These are phyloP conservation scores for Exephanes ischioxanthus DNA, from an alignment of 2,888 invertebrate species.

Conservation along the genomic window DNA sequence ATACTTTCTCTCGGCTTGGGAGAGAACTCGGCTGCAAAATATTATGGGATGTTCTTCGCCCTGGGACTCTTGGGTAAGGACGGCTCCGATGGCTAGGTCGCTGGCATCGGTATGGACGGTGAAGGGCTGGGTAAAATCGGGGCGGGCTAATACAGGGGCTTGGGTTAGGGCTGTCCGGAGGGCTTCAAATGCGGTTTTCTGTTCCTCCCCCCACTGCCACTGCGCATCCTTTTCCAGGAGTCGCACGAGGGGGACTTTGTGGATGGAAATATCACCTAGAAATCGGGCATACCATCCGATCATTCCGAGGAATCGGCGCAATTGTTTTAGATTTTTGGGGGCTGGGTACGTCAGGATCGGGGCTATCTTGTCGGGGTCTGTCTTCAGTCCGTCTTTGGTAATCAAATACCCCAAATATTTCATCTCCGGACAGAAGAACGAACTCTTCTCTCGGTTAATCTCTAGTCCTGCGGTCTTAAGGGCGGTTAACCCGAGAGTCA, in stretches of 20 bases:
- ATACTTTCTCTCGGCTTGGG: conserved; percentile 1
- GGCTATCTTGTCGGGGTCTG: neutral
- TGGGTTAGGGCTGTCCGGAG: neutral
- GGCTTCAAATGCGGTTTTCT: conserved; percentile 26
- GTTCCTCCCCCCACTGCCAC: conserved; percentile 36
- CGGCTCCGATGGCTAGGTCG: too few species aligned
- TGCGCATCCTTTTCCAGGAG: conserved; percentile 5
- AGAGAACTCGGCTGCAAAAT: neutral
- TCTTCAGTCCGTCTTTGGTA: conserved; percentile 5
- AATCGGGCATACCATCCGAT: too few species aligned
- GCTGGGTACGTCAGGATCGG: too few species aligned
- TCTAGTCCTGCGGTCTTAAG: conserved; percentile 1
- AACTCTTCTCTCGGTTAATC: conserved; percentile 15
- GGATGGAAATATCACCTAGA: neutral
- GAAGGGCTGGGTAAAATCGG: conserved; percentile 30
- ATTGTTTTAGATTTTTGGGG: too few species aligned
- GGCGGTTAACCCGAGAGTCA: neutral
- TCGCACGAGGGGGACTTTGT: conserved; percentile 11
- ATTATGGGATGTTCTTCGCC: neutral
- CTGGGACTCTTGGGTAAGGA: too few species aligned
- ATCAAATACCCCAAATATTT: conserved; percentile 13
- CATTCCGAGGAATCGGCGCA: too few species aligned
- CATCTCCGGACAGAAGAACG: neutral
- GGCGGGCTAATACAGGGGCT: conserved; percentile 31
- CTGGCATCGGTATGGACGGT: conserved; percentile 38